Evolutionary conservation across 2,113 vertebrate species (phyloP), one percentile per base, ranked within the genome.

Genomic region (Mus spicilegus): DNA sequence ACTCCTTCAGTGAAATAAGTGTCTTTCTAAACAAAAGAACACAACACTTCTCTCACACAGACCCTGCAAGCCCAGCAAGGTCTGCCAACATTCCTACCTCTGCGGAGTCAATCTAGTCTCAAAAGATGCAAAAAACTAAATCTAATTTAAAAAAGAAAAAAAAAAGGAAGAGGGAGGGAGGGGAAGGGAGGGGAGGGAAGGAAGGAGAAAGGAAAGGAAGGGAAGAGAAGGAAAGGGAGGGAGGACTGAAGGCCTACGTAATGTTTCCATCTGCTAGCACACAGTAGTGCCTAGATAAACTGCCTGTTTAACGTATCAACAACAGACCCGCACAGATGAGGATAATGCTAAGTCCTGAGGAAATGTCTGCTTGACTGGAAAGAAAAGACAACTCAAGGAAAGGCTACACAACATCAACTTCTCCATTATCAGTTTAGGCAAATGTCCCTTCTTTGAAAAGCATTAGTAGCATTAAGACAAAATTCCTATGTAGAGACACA

Each of bases 121-220:
- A 26, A 54, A n/a, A 70, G 65, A 70, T 51, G 65, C 28, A 86
- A 69, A 30, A 69, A n/a, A 49, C 46, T 70, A 70, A 87, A n/a
- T n/a, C n/a, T n/a, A n/a, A n/a, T 56, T 75, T 5, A n/a, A 17
- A 82, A 82, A 82, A 39, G 13, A 82, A 33, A 1, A n/a, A 42
- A 24, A 9, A 19, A 42, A 7, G 19, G 19, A 56, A 20, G 20
- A 22, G 22, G 26, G 1, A 3, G 4, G 19, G 8, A 3, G 14
- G n/a, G 3, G 39, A 24, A 2, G 4, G 30, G 49, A 49, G 13
- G 75, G 26, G 1, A 3, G 4, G 19, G 3, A 3, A 5, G n/a
- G 3, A 20, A 24, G 2, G 1, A 17, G 49, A 49, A 22, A 33
- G 28, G 4, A 51, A 3, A 46, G 24, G 16, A 16, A 17, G 30